These are phyloP conservation scores for Xanthorhoe spadicearia DNA, from an alignment of 2,888 invertebrate genomes.

Conservation along the genomic window DNA sequence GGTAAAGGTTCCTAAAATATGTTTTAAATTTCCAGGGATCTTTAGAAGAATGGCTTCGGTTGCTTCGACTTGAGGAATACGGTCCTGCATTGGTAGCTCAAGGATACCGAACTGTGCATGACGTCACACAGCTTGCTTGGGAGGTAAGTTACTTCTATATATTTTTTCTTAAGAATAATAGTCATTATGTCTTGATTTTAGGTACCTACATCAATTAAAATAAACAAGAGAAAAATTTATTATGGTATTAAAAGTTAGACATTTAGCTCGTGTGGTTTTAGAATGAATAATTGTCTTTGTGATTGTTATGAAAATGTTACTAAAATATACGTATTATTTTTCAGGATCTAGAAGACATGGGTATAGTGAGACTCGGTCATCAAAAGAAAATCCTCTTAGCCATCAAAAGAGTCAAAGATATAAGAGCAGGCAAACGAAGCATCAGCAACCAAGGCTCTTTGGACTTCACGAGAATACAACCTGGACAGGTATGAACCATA, in stretches of 20 bases:
- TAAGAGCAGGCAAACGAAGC: constrained; percentile 92
- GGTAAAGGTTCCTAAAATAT: too few relatives aligned
- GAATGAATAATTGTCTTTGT: too few relatives aligned
- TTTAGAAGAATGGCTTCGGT: constrained; percentile 96
- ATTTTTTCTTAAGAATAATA: background rate
- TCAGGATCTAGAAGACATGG: constrained; percentile 97
- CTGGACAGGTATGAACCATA: constrained; percentile 77
- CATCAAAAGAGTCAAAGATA: constrained; percentile 97
- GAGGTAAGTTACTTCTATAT: constrained; percentile 83
- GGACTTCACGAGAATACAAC: constrained; percentile 77
- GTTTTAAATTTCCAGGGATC: constrained; percentile 87
- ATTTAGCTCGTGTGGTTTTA: too few relatives aligned
- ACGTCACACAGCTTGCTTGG: constrained; percentile 98
- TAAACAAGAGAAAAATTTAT: too few relatives aligned
- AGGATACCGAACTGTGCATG: constrained; percentile 96
- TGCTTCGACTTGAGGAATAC: constrained; percentile 96
- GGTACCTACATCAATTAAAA: too few relatives aligned
- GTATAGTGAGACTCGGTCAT: constrained; percentile 96
- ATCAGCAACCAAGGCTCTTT: constrained; percentile 81
- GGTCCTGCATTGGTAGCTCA: constrained; percentile 95
- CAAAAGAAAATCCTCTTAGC: constrained; percentile 99
- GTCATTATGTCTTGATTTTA: background rate
- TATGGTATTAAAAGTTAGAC: too few relatives aligned
- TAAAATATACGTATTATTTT: constrained; percentile 21
- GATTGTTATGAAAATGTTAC: background rate